Evolutionary conservation across 2,888 invertebrate species (phyloP), one percentile per base, ranked within the genome.

Genomic region (Schizotus pectinicornis): DNA sequence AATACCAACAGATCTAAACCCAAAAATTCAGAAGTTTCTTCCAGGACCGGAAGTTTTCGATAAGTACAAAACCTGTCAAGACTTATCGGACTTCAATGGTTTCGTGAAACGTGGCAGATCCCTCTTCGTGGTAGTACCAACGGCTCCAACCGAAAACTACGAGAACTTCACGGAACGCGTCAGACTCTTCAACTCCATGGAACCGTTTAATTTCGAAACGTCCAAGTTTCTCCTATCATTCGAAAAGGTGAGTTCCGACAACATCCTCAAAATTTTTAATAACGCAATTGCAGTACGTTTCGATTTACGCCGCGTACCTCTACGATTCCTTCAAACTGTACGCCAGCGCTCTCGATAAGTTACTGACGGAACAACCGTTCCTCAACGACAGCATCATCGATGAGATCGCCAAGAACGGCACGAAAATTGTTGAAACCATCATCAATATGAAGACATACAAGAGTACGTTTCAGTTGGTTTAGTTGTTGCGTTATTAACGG

Each of bases 321-420:
- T 98, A 97, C 79, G 98, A 98, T 81, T 94, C 98, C 1, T 92
- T 98, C 35, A 88, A 88, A 77, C 82, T 98, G 32, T 98, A 98
- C 78, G 95, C 96, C 13, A 85, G 84, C 66, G 96, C 97, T 1
- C 51, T 74, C 7, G 86, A 94, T 72, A 85, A 88, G 69, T 81
- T 94, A 39, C 80, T 95, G 55, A 72, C 76, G 7, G 81, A 84
- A 54, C 82, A 85, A 60, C 78, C 81, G 31, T 69, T 79, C 38
- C 73, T 89, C 45, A 89, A 88, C 36, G 84, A 88, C 53, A 80
- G 81, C 13, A 84, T 87, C 63, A 82, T 93, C 64, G 81, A 84
- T 62, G 85, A 84, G 64, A 84, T 94, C 63, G 90, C 91, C 7
- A 87, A 85, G 59, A 92, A 98, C 79, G 98, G 98, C 49, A 90